phyloP scores from a whole-genome alignment of 2,888 invertebrate genomes.

The Platycheirus rosarum region DNA sequence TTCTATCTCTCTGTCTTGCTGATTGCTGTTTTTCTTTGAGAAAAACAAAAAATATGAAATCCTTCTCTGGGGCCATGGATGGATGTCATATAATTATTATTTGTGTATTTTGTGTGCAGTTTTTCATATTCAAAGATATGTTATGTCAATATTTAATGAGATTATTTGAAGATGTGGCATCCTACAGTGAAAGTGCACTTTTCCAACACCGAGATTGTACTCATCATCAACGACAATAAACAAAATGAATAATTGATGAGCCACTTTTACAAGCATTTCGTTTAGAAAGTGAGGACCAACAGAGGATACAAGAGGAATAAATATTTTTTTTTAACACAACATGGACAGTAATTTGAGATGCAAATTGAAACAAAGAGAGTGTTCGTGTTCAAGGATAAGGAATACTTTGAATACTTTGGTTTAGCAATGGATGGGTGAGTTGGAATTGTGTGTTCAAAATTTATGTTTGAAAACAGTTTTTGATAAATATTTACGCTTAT shows the following conservation, averaged over 20 bases:
- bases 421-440: too few relatives aligned
- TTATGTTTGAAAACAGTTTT: too few relatives aligned
- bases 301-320: too few relatives aligned
- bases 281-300: too few relatives aligned
- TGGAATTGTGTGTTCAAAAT: too few relatives aligned
- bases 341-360: too few relatives aligned
- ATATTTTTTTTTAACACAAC: too few relatives aligned
- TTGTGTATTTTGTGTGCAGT: slow-evolving; percentile 16
- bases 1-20: background rate
- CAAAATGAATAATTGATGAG: slow-evolving; percentile 28
- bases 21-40: slow-evolving; percentile 1
- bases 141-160: slow-evolving; percentile 32
- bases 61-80: background rate
- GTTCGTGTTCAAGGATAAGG: too few relatives aligned
- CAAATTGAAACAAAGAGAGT: too few relatives aligned
- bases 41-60: background rate
- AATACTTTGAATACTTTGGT: too few relatives aligned
- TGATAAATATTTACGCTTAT: too few relatives aligned
- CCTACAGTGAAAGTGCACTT: slow-evolving; percentile 26
- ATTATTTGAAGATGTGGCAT: too few relatives aligned
- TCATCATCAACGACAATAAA: slow-evolving; percentile 13
- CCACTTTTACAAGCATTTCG: background rate
- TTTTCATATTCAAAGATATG: slow-evolving; percentile 14
- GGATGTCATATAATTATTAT: slow-evolving; percentile 10
- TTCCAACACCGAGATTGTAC: background rate